Evolutionary conservation across 2,797 vertebrate genomes (phyloP), one percentile per base, ranked within the genome.

Genomic region (Adrianichthys oophorus): DNA sequence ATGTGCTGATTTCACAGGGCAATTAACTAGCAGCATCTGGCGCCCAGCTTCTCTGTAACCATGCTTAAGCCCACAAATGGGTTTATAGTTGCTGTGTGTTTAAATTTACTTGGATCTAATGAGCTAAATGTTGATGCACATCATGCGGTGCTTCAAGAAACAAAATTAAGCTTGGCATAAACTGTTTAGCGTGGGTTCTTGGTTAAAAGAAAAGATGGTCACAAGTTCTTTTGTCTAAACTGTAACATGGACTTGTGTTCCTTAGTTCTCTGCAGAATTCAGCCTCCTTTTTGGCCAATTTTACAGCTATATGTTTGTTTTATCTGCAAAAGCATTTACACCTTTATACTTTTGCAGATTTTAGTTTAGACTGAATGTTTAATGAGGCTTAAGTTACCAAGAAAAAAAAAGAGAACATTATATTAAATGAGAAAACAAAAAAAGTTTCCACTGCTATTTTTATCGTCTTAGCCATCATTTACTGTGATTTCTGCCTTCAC

Each of bases 21-120:
- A 74, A 70, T 84, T 84, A 75, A 68, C 63, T 40, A 55, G 45
- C 72, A 74, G 66, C 72, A 84, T 84, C 75, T 87, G 84, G 72
- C 74, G 55, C 58, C 65, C 56, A 63, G 65, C 69, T 64, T 60
- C 65, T 72, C 61, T 70, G 70, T 51, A 65, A 58, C 66, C 52
- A 46, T 7, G 66, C 52, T 79, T 37, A 41, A 17, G 50, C 79
- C 72, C 44, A 50, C 66, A 84, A 78, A 85, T 68, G 42, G 55
- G 43, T 59, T 67, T 58, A 59, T 48, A 42, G 56, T 77, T 41
- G 40, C 53, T 71, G 56, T 58, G 52, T 54, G 32, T 76, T 80
- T 59, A 49, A 46, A 16, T 59, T 74, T 70, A 53, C 58, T 48
- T 68, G 42, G 17, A 17, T 37, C 70, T 80, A 70, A 82, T 71